Percentiles rank a stretch among this genome's conserved stretches.
These are phyloP conservation scores for Acomys russatus DNA, from an alignment of 2,797 vertebrate species.

Conservation along the genomic window DNA sequence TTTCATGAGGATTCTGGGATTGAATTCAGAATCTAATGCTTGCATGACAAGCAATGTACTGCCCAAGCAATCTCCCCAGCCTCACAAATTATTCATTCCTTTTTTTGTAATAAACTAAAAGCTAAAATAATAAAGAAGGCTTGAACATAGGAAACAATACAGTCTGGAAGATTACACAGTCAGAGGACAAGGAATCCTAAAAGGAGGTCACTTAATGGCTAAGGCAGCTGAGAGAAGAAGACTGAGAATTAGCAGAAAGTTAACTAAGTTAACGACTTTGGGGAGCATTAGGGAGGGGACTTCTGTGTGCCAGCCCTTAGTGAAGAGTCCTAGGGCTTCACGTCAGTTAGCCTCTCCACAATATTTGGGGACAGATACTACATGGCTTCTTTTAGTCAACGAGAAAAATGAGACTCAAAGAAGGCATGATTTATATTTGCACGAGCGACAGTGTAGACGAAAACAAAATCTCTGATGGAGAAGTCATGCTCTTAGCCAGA, in stretches of 20 bases:
- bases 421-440: background rate
- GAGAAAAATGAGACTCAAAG: conserved; percentile 12
- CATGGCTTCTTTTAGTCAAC: background rate
- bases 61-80: background rate
- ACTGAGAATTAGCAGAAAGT: background rate
- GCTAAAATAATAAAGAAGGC: background rate
- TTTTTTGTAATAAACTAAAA: conserved; percentile 28
- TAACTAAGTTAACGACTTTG: background rate
- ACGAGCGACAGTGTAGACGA: background rate
- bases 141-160: background rate
- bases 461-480: background rate
- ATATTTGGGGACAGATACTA: background rate
- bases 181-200: background rate
- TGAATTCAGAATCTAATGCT: background rate
- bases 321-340: background rate
- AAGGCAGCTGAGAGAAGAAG: background rate
- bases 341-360: conserved; percentile 18
- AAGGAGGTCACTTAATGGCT: background rate
- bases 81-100: background rate
- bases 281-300: background rate
- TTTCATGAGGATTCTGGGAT: background rate
- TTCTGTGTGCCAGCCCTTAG: background rate
- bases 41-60: too few species aligned
- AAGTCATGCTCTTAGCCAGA: background rate
- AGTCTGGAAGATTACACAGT: background rate